These are phyloP conservation scores for Hirtodrosophila confusa DNA, from an alignment of 2,888 invertebrate species.

Conservation along the genomic window DNA sequence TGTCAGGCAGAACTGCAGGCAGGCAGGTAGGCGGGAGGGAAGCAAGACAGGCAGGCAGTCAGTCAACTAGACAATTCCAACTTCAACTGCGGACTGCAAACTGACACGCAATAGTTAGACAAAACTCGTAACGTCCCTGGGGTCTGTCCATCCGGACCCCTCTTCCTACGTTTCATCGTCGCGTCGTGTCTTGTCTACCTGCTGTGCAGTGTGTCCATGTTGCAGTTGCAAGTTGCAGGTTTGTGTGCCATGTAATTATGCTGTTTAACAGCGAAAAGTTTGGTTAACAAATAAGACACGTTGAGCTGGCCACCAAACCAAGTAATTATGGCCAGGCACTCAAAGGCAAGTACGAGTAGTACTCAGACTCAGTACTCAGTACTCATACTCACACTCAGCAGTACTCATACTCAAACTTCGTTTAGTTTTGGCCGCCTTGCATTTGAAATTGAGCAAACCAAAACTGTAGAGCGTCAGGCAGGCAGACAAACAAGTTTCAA, in stretches of 20 bases:
- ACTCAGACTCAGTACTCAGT: constrained; percentile 5
- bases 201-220: constrained; percentile 17
- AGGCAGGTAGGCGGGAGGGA: not conserved
- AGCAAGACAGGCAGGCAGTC: constrained; percentile 23
- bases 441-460: too few species aligned
- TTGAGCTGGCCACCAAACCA: constrained; percentile 33
- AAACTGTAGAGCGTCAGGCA: not conserved
- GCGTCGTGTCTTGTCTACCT: constrained; percentile 43
- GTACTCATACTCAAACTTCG: not conserved
- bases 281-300: constrained; percentile 68
- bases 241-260: constrained; percentile 72
- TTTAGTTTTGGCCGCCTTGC: constrained; percentile 1
- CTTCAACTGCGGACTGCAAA: constrained; percentile 36
- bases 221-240: constrained; percentile 28
- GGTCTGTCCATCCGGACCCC: not conserved
- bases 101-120: constrained; percentile 75
- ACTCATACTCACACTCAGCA: not conserved
- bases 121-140: constrained; percentile 33
- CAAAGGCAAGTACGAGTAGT: constrained; percentile 11
- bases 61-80: constrained; percentile 50
- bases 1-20: constrained; percentile 43
- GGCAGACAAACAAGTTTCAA: constrained; percentile 3
- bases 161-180: not conserved
- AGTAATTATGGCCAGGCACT: constrained; percentile 47
- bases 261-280: constrained; percentile 73